Base-by-base conservation (phyloP, 2,888 invertebrate genomes). In the Sinotaia quadrata region DNA sequence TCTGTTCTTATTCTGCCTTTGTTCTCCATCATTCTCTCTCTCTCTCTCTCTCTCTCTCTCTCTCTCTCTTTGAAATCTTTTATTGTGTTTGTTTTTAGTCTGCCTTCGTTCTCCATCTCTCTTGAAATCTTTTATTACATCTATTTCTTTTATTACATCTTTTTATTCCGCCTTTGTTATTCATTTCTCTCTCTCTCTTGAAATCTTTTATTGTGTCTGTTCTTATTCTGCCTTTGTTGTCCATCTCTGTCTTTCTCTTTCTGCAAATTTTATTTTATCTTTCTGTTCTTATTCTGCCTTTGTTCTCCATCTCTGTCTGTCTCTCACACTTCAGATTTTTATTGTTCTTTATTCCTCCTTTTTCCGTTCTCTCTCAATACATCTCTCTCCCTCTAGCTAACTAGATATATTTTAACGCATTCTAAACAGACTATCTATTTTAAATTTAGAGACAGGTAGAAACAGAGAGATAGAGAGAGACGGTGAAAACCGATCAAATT, bases 31-130 rank as follows among this genome's bases (percentile, higher is more conserved):
- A 33, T 33, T 54, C 54, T 54, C 31, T 54, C 31, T 54, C 54
- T 54, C 31, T 54, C 31, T 54, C 31, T 54, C 54, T 54, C 31
- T 31, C 54, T n/a, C 54, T 31, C 31, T 56, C 56, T 33, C 56
- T 56, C 34, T 33, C 12, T 31, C 31, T 4, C 4, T 5, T n/a
- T 54, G 7, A 31, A 33, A 2, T 24, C 3, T 54, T 4, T 54
- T 10, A 31, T 4, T 31, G 3, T 54, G 54, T 54, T 2, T 51
- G 51, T 7, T 33, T 12, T 12, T 29, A 10, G 0, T 56, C 33
- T 1, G 27, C 51, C 29, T 4, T 51, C 51, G 10, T 29, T 27
- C 51, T 51, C 52, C 31, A 15, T 27, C 27, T 27, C 27, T 27
- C 27, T 27, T 31, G 12, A 27, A 29, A 24, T 52, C 52, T 52